Conservation (phyloP, 2,113 vertebrate species). For the Corvus cornix region DNA sequence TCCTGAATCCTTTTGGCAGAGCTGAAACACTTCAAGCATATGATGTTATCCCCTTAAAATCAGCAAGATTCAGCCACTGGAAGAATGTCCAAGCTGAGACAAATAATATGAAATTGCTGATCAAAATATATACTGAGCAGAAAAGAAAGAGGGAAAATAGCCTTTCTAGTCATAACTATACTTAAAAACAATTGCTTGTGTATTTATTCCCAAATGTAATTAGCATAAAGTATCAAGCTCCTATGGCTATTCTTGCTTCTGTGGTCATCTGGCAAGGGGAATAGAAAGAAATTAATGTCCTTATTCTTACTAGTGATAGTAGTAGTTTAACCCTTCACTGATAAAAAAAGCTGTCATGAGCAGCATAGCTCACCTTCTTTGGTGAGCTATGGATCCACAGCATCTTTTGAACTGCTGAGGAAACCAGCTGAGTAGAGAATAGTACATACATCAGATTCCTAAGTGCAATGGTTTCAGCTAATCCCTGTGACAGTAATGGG, state of each 20-base stretch:
- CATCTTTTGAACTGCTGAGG: neutral
- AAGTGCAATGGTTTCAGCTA: neutral
- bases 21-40: neutral
- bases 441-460: neutral
- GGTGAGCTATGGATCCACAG: neutral
- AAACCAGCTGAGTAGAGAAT: neutral
- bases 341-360: neutral
- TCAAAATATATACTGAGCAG: neutral
- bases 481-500: neutral
- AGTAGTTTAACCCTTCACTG: neutral
- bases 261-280: neutral
- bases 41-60: neutral
- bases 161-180: neutral
- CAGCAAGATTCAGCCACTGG: neutral
- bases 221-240: neutral
- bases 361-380: neutral
- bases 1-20: neutral
- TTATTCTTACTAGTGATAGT: neutral
- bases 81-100: neutral
- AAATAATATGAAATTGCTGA: neutral
- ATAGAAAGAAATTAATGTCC: neutral
- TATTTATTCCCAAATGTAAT: conserved; percentile 1
- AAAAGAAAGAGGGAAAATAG: neutral
- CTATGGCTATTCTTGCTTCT: neutral
- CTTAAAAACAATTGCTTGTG: neutral